These are phyloP conservation scores for Frankliniella intonsa DNA, from an alignment of 2,888 invertebrate genomes.

Conservation along the genomic window DNA sequence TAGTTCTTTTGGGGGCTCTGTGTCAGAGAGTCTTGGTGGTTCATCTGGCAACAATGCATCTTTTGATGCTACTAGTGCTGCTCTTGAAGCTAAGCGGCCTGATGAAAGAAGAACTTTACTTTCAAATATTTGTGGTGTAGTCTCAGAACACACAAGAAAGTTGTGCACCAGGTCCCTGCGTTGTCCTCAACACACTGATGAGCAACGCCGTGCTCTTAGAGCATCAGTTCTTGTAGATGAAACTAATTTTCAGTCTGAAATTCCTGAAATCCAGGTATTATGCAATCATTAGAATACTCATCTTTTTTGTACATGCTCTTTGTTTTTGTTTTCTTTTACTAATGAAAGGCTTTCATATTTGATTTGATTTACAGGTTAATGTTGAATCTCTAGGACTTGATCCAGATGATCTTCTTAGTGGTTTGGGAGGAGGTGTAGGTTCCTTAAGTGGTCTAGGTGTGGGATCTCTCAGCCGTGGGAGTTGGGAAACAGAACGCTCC, in stretches of 20 bases:
- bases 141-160: slow-evolving; percentile 50
- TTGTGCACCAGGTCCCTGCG: slow-evolving; percentile 39
- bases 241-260: background rate
- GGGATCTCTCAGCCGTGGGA: background rate
- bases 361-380: background rate
- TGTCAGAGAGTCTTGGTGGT: background rate
- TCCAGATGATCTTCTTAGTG: background rate
- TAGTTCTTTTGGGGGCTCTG: background rate
- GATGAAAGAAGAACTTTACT: slow-evolving; percentile 41
- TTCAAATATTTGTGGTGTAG: slow-evolving; percentile 48
- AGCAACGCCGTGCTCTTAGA: background rate
- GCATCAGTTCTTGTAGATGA: slow-evolving; percentile 3
- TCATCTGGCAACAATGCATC: background rate
- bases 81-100: slow-evolving; percentile 8
- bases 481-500: background rate
- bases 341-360: background rate
- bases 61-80: background rate
- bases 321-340: background rate
- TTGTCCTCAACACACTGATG: slow-evolving; percentile 2
- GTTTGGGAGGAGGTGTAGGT: background rate
- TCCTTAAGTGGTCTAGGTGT: background rate
- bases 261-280: background rate
- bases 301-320: background rate
- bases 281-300: no score
- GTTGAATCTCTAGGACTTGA: background rate